A percentile compares a stretch with the other conserved stretches of the same genome.
These are phyloP conservation scores for Elegia similella DNA, from an alignment of 2,888 invertebrate species.

Conservation along the genomic window DNA sequence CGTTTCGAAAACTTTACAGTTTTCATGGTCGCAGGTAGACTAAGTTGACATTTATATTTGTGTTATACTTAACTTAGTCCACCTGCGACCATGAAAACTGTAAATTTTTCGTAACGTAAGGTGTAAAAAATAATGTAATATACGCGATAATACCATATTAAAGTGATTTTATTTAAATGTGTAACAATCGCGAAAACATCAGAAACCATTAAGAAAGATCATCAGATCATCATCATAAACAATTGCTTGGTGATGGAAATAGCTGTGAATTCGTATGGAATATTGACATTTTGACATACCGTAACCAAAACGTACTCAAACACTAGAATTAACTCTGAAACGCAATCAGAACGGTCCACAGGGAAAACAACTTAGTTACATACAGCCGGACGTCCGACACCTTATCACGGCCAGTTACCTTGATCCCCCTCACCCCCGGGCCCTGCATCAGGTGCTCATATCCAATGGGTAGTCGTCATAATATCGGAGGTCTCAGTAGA, in stretches of 20 bases:
- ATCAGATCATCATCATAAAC: no score
- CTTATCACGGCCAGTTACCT: conserved; percentile 9
- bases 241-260: not conserved
- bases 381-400: conserved; percentile 32
- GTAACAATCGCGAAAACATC: no score
- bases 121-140: no score
- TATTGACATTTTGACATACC: not conserved
- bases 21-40: no score
- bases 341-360: conserved; percentile 36
- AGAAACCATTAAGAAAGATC: no score
- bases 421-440: not conserved
- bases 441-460: not conserved
- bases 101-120: no score
- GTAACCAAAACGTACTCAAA: not conserved
- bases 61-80: no score
- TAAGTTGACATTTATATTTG: no score
- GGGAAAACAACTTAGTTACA: conserved; percentile 46
- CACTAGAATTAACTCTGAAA: conserved; percentile 20
- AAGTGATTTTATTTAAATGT: no score
- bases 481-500: conserved; percentile 4
- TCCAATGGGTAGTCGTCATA: not conserved
- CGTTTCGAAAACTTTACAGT: no score
- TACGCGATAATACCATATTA: no score
- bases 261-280: not conserved
- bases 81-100: no score